Percentiles rank a stretch among this genome's conserved stretches.
Evolutionary conservation across 2,113 vertebrate species (phyloP).

Genomic region (Redunca redunca): DNA sequence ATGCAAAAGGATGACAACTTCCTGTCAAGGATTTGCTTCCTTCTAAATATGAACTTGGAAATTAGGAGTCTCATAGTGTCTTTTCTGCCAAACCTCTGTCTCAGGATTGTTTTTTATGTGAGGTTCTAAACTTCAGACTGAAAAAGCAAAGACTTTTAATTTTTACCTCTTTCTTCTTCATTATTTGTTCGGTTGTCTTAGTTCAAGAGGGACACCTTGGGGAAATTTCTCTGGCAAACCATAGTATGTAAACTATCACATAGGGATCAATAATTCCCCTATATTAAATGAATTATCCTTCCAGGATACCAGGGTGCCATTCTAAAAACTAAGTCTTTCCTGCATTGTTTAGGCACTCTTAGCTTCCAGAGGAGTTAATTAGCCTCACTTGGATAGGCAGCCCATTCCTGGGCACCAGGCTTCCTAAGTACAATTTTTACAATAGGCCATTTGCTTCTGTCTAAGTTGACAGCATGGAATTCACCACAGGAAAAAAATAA

Average conservation of each 20-base stretch:
- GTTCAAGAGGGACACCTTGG: background rate
- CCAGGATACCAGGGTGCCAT: background rate
- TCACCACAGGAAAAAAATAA: background rate
- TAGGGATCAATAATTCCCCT: background rate
- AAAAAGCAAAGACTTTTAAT: background rate
- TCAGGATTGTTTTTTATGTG: background rate
- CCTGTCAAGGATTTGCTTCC: background rate
- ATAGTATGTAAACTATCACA: background rate
- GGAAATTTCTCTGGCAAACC: background rate
- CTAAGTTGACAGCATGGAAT: background rate
- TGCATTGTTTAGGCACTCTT: background rate
- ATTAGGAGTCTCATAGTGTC: background rate
- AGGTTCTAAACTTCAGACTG: background rate
- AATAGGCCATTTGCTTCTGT: background rate
- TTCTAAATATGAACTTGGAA: background rate
- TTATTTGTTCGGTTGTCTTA: background rate
- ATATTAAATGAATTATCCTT: background rate
- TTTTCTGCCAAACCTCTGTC: background rate
- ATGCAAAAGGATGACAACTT: background rate
- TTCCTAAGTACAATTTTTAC: background rate
- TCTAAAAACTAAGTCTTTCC: background rate
- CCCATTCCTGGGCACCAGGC: background rate
- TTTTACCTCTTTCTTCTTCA: background rate
- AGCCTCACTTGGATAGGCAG: background rate
- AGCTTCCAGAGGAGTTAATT: background rate